Evolutionary conservation across 2,888 invertebrate species (phyloP), one percentile per base, ranked within the genome.

Genomic region (Proisotoma minuta): DNA sequence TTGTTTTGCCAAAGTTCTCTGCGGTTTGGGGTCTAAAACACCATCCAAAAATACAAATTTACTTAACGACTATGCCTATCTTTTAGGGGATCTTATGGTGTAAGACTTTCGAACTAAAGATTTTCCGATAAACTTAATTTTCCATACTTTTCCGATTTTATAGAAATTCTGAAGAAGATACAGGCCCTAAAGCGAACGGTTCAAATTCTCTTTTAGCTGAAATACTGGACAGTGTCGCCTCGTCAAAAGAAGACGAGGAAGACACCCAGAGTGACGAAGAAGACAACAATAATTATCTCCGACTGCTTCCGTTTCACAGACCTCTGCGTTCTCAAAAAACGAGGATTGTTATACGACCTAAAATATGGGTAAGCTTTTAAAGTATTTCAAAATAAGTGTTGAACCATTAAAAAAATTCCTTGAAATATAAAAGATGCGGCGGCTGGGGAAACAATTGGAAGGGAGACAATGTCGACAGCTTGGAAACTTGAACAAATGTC

Each of bases 1-100:
- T 4, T 43, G 43, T 43, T 43, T 43, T 20, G 43, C 43, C 43
- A 43, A 43, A n/a, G 43, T 43, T 5, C 43, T 43, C 43, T 43
- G 43, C 43, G 43, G 43, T n/a, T 20, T 43, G 43, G 43, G 43
- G 18, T 18, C 18, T 5, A n/a, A 43, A n/a, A 20, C 15, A 43
- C 43, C 43, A 15, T 12, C 43, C 5, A 43, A 5, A 43, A 12
- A 5, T n/a, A 43, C 43, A 20, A 20, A 43, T 43, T 20, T 43
- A 5, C 15, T 43, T 20, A 43, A 43, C 18, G 43, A 43, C 43
- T 43, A 43, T 43, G 43, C 43, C 18, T 43, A 43, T n/a, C 43
- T 43, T 43, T 5, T 43, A 15, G 43, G 43, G 43, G 43, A 43
- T 12, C 43, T 43, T 43, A 20, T 43, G 10, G 43, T 43, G 43